Conservation (phyloP, 2,797 vertebrate species). For the Apogon hyalosoma region DNA sequence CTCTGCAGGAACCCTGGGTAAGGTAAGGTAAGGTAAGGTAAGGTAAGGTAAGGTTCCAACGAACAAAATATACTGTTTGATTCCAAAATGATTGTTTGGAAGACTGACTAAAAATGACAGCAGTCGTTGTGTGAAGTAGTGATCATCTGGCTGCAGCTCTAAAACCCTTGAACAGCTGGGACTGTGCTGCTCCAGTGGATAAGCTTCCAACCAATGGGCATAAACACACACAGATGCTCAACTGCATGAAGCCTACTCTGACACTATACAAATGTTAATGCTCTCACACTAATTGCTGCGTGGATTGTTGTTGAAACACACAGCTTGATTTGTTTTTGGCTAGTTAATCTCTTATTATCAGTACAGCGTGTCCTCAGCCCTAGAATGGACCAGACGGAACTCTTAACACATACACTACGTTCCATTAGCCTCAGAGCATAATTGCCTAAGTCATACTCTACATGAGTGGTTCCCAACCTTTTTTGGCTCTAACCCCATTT, state of each 20-base stretch:
- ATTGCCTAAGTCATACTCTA: neutral
- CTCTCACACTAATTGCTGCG: constrained; percentile 39
- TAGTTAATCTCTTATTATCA: constrained; percentile 20
- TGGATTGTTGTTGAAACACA: constrained; percentile 26
- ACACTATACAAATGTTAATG: constrained; percentile 25
- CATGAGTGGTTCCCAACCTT: too few species aligned
- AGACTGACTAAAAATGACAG: constrained; percentile 20
- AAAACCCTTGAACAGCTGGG: constrained; percentile 48
- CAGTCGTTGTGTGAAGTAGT: constrained; percentile 19
- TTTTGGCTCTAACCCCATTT: too few species aligned
- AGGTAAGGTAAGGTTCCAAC: too few species aligned
- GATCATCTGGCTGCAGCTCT: neutral
- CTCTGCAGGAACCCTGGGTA: too few species aligned
- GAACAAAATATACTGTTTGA: neutral
- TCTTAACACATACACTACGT: too few species aligned
- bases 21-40: too few species aligned
- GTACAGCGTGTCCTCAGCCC: constrained; percentile 3
- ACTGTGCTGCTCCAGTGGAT: constrained; percentile 27
- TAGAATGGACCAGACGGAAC: neutral
- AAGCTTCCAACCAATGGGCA: constrained; percentile 9
- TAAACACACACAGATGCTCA: constrained; percentile 25
- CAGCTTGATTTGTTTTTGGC: constrained; percentile 7
- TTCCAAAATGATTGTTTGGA: constrained; percentile 14
- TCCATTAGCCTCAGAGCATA: neutral
- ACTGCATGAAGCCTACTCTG: constrained; percentile 13